A percentile compares a stretch with the other conserved stretches of the same genome.
Evolutionary conservation across 2,797 vertebrate genomes (phyloP).

Genomic region (Hafferia zeledoni): DNA sequence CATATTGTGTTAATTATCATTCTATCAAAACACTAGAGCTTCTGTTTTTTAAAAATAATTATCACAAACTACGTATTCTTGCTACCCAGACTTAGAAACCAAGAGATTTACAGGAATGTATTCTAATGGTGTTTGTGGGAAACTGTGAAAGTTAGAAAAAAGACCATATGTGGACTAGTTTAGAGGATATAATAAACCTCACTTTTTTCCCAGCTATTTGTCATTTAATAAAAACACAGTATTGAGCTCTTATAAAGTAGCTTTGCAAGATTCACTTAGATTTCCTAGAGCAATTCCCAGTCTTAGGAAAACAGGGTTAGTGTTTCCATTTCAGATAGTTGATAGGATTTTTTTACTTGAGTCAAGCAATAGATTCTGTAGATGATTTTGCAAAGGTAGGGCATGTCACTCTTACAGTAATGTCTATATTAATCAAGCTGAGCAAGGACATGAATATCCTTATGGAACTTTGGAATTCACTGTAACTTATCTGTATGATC

Average conservation of each 20-base stretch:
- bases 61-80: neutral
- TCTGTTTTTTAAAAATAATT: neutral
- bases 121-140: neutral
- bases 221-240: neutral
- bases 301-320: neutral
- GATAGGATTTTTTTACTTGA: neutral
- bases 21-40: constrained; percentile 52
- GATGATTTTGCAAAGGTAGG: neutral
- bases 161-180: neutral
- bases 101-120: neutral
- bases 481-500: neutral
- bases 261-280: neutral
- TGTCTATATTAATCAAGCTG: neutral
- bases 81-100: neutral
- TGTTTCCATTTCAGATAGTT: neutral
- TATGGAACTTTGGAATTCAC: neutral
- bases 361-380: neutral
- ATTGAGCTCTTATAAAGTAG: neutral
- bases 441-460: neutral
- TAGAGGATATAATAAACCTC: neutral
- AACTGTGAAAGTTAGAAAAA: neutral
- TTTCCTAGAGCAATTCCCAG: neutral
- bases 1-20: constrained; percentile 61
- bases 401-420: neutral
- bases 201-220: neutral